Conservation (phyloP, 2,113 vertebrate genomes). For the Cacatua alba region DNA sequence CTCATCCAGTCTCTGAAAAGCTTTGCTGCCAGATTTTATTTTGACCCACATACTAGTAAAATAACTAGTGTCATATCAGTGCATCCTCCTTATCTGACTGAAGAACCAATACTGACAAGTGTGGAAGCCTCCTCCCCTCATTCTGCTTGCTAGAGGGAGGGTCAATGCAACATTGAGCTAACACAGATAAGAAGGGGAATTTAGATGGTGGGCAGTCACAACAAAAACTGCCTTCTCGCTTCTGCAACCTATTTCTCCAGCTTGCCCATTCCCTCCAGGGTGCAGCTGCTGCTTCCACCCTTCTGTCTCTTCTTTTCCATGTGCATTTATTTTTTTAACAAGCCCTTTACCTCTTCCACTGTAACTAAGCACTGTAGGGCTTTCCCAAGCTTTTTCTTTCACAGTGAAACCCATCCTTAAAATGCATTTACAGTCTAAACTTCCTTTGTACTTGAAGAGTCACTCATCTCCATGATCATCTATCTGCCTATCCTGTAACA, state of each 20-base stretch:
- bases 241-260: slow-evolving; percentile 30
- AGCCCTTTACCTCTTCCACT: slow-evolving; percentile 68
- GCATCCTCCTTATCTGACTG: slow-evolving; percentile 36
- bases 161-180: background rate
- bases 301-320: slow-evolving; percentile 54
- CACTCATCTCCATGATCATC: background rate
- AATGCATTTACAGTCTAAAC: slow-evolving; percentile 50
- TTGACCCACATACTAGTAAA: slow-evolving; percentile 30
- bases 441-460: slow-evolving; percentile 20
- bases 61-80: slow-evolving; percentile 46
- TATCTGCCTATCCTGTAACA: background rate
- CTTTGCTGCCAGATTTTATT: slow-evolving; percentile 54
- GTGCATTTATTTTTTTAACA: slow-evolving; percentile 71
- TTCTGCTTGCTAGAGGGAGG: slow-evolving; percentile 40
- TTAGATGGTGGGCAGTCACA: background rate
- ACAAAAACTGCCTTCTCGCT: background rate
- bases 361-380: slow-evolving; percentile 69
- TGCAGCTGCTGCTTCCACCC: slow-evolving; percentile 57
- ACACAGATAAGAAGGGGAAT: background rate
- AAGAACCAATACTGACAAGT: slow-evolving; percentile 56
- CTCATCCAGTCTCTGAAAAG: background rate
- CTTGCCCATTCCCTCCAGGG: slow-evolving; percentile 58
- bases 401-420: slow-evolving; percentile 62
- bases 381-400: slow-evolving; percentile 66
- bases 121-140: slow-evolving; percentile 48